Evolutionary conservation across 1,140 invertebrate genomes (phyloP).

Genomic region (Pararge aegeria): DNA sequence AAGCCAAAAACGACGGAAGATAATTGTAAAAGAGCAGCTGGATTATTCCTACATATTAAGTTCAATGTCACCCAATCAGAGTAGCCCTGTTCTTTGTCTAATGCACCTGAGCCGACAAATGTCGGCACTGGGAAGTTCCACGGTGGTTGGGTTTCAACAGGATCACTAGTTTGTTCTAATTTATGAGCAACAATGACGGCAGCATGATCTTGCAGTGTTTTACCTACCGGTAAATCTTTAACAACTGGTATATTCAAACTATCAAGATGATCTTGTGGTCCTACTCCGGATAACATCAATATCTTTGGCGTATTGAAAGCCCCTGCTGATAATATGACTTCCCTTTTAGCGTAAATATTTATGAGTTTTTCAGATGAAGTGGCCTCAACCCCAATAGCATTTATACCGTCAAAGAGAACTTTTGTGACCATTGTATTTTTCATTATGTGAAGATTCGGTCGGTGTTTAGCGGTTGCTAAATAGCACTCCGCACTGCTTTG

Average conservation of each 20-base stretch:
- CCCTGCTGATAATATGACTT: conserved; percentile 85
- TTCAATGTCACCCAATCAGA: conserved; percentile 4
- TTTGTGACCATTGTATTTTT: conserved; percentile 39
- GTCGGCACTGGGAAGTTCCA: neutral
- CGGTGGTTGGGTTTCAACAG: neutral
- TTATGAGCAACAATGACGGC: neutral
- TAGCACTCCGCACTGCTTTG: conserved; percentile 81
- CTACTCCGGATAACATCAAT: conserved; percentile 85
- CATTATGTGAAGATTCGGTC: conserved; percentile 75
- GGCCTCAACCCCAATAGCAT: conserved; percentile 68
- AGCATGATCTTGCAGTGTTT: conserved; percentile 85
- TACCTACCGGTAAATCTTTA: conserved; percentile 84
- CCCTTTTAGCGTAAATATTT: conserved; percentile 72
- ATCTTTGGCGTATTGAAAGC: conserved; percentile 82
- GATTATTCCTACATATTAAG: conserved; percentile 12
- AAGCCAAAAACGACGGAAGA: conserved; percentile 10
- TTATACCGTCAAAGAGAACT: conserved; percentile 84
- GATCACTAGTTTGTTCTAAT: neutral
- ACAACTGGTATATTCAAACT: conserved; percentile 81
- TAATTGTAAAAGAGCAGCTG: conserved; percentile 1
- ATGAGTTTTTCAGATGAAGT: conserved; percentile 66
- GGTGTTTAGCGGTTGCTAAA: conserved; percentile 68
- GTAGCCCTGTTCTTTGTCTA: neutral
- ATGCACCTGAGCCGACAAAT: neutral
- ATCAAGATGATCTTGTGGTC: conserved; percentile 80